These are phyloP conservation scores for Chaenocephalus aceratus DNA, from an alignment of 2,113 vertebrate species.

Conservation along the genomic window DNA sequence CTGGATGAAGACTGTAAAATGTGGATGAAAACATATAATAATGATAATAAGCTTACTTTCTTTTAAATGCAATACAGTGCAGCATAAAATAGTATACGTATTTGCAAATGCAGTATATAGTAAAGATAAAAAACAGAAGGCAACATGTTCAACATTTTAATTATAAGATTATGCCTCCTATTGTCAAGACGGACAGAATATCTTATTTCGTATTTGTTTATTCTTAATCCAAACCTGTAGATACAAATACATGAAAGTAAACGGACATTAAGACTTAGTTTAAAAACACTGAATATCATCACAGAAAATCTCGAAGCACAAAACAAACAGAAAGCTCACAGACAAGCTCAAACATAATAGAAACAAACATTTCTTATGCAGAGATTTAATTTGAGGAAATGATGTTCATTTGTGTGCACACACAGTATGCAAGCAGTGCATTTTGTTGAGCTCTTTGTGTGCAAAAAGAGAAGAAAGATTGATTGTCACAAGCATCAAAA, in stretches of 20 bases:
- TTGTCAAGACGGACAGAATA: not conserved
- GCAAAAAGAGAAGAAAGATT: constrained; percentile 56
- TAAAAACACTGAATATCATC: not conserved
- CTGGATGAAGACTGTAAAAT: too few relatives aligned
- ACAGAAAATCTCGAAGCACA: not conserved
- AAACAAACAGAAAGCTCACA: not conserved
- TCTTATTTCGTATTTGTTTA: not conserved
- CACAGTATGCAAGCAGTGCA: not conserved
- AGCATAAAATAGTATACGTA: not conserved
- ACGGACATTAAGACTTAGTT: not conserved
- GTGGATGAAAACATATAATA: too few relatives aligned
- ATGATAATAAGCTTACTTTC: too few relatives aligned
- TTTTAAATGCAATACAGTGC: not conserved
- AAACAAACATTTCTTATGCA: not conserved
- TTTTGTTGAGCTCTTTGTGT: constrained; percentile 38
- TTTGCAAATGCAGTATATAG: not conserved
- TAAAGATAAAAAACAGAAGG: not conserved
- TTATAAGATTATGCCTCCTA: not conserved
- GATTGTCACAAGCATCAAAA: constrained; percentile 56
- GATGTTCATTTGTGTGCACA: not conserved
- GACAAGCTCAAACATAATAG: not conserved
- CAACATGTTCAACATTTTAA: not conserved
- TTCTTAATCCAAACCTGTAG: not conserved
- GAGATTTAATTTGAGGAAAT: not conserved
- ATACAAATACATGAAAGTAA: not conserved